These are phyloP conservation scores for Ornithoptera priamus DNA, from an alignment of 2,888 invertebrate species.

Conservation along the genomic window DNA sequence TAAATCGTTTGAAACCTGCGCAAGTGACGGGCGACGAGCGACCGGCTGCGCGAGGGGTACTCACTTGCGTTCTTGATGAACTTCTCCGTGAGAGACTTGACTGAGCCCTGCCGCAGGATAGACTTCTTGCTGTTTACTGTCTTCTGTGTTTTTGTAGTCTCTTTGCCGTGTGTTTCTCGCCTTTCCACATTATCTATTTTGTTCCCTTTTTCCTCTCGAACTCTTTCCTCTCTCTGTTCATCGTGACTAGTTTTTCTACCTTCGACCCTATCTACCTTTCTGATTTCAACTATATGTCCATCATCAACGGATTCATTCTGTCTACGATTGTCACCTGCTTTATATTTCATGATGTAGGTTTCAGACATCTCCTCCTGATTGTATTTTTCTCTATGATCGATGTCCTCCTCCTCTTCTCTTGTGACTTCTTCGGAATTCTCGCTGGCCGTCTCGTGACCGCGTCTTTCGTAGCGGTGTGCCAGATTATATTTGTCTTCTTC, in stretches of 20 bases:
- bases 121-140: slow-evolving; percentile 61
- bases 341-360: slow-evolving; percentile 17
- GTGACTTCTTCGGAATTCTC: slow-evolving; percentile 34
- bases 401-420: slow-evolving; percentile 29
- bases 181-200: slow-evolving; percentile 36
- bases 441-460: slow-evolving; percentile 14
- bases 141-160: slow-evolving; percentile 46
- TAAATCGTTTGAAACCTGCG: no score
- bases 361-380: slow-evolving; percentile 11
- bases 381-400: slow-evolving; percentile 8
- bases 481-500: slow-evolving; percentile 5
- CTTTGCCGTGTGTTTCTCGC: slow-evolving; percentile 44
- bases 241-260: slow-evolving; percentile 10
- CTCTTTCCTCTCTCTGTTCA: background rate
- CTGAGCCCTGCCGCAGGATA: slow-evolving; percentile 84
- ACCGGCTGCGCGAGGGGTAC: slow-evolving; percentile 35
- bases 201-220: slow-evolving; percentile 26
- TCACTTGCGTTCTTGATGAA: slow-evolving; percentile 85
- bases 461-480: slow-evolving; percentile 9
- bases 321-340: slow-evolving; percentile 5
- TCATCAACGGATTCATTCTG: slow-evolving; percentile 24
- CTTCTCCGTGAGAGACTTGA: slow-evolving; percentile 89
- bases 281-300: slow-evolving; percentile 38
- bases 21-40: no score
- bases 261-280: slow-evolving; percentile 8